Evolutionary conservation across 2,888 invertebrate genomes (phyloP), one percentile per base, ranked within the genome.

Genomic region (Scrobipalpa atriplicella): DNA sequence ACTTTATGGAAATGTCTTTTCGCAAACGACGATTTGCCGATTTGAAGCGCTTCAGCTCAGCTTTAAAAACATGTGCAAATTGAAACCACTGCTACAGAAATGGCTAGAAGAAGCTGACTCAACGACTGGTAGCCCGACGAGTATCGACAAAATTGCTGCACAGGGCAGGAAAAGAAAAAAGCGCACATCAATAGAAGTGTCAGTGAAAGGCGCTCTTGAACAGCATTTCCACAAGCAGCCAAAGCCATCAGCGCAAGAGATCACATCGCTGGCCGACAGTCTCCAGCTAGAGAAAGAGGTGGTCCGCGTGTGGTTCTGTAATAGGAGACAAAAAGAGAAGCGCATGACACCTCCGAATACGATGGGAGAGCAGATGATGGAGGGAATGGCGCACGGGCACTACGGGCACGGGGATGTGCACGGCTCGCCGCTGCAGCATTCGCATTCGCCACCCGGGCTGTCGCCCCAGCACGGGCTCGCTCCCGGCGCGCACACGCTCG

Each of bases 61-160:
- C 93, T 99, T 99, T 95, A 99, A 99, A 92, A 99, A 99, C 87
- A 99, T 99, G 99, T 99, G 99, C 95, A 99, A 99, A 90, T 94
- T 99, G 90, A 99, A 99, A 94, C 99, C 99, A 65, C 93, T 99
- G 79, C 94, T 99, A 72, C 99, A 99, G 90, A 99, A 99, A 92
- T 99, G 99, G 99, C 94, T 99, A 64, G 99, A 99, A 89, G 99
- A 99, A 92, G 99, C 99, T 66, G 99, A 99, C 89, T 98, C 98
- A 76, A 98, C 99, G 82, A 99, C 98, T 73, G 99, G 99, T 62
- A 98, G 98, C 75, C 98, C 99, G 16, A 99, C 98, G 70, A 98
- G 97, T 88, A 99, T 99, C 93, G 99, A 99, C 92, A 99, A 99
- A 93, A 99, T 99, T 77, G 99, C 99, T 58, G 99, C 99, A 61